These are phyloP conservation scores for Monopterus albus DNA, from an alignment of 2,113 vertebrate genomes.

Conservation along the genomic window DNA sequence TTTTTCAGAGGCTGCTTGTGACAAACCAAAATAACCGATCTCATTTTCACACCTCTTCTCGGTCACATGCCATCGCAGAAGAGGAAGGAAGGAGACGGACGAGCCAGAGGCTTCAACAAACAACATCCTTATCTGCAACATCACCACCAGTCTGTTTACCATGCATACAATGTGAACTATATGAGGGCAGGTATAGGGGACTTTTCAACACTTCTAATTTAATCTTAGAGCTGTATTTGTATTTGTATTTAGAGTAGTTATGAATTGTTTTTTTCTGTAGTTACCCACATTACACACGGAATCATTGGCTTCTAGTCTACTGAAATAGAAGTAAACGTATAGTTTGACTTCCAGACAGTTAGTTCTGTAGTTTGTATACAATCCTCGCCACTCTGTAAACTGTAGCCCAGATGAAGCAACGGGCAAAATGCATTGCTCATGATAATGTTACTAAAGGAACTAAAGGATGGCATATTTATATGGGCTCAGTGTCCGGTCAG, in stretches of 20 bases:
- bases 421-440: not conserved
- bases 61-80: constrained; percentile 41
- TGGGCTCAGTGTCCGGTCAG: not conserved
- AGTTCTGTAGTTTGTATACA: no score
- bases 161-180: not conserved
- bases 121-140: constrained; percentile 50
- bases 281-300: not conserved
- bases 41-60: constrained; percentile 68
- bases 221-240: not conserved
- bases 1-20: constrained; percentile 40
- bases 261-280: not conserved
- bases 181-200: not conserved
- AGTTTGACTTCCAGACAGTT: no score
- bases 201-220: constrained; percentile 12
- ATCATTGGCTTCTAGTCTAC: no score
- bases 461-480: not conserved
- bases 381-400: no score
- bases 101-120: constrained; percentile 14
- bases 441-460: not conserved
- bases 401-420: not conserved
- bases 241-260: not conserved
- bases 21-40: constrained; percentile 48
- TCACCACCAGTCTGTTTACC: constrained; percentile 12
- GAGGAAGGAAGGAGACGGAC: constrained; percentile 62
- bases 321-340: no score